Conservation (phyloP, 2,888 invertebrate species). For the Gisinianus flammeolus region DNA sequence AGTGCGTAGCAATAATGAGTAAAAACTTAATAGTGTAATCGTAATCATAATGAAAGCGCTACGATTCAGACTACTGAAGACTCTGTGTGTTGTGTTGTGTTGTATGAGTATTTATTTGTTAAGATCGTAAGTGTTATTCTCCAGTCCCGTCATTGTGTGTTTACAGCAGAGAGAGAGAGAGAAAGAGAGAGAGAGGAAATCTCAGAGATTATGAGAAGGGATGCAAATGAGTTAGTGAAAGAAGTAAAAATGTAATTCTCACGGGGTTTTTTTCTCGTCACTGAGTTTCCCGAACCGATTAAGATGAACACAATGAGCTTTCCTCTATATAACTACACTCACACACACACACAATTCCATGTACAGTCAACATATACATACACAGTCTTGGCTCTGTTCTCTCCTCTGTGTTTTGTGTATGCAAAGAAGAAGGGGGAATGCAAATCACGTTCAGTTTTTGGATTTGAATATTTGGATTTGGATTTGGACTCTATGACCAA, state of each 20-base stretch:
- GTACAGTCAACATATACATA: no score
- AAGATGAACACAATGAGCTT: constrained; percentile 39
- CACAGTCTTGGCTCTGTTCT: no score
- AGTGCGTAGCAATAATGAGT: constrained; percentile 6
- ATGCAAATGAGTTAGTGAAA: constrained; percentile 52
- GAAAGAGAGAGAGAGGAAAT: constrained; percentile 32
- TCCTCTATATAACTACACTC: no score
- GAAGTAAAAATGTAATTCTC: constrained; percentile 47
- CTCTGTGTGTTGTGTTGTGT: not conserved
- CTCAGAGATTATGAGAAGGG: constrained; percentile 39
- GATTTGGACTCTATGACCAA: constrained; percentile 24
- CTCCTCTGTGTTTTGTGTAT: not conserved
- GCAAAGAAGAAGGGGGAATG: constrained; percentile 42
- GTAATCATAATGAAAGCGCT: constrained; percentile 29
- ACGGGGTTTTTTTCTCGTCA: constrained; percentile 42
- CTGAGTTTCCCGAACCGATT: constrained; percentile 45
- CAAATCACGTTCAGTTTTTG: constrained; percentile 47
- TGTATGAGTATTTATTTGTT: constrained; percentile 25
- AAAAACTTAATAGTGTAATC: constrained; percentile 18
- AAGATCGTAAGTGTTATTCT: constrained; percentile 34
- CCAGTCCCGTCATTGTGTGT: not conserved
- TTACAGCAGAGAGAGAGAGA: not conserved
- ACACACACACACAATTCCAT: not conserved
- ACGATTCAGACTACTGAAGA: not conserved
- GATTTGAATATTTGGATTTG: constrained; percentile 10